These are phyloP conservation scores for Drosophila nannoptera DNA, from an alignment of 1,140 invertebrate species.

Conservation along the genomic window DNA sequence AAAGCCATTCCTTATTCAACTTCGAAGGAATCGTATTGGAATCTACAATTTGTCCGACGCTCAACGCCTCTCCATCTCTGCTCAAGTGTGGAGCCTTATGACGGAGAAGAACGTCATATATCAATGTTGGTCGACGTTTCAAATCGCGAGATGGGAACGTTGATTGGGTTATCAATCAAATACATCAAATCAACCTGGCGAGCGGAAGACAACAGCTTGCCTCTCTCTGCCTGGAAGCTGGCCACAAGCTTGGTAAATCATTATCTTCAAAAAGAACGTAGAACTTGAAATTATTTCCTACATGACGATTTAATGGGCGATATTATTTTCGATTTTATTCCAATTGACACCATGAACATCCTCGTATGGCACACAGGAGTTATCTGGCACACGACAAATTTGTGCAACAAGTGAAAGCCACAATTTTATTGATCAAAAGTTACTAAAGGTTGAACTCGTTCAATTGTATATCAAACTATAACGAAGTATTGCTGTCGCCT, in stretches of 20 bases:
- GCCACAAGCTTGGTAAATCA: background rate
- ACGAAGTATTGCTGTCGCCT: constrained; percentile 16
- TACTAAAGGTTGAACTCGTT: constrained; percentile 59
- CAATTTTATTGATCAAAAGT: constrained; percentile 66
- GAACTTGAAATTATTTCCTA: too few species aligned
- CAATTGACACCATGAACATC: too few species aligned
- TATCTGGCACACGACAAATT: background rate
- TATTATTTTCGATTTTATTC: background rate
- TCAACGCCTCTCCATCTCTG: too few species aligned
- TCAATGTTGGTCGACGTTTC: too few species aligned
- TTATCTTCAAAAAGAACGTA: too few species aligned
- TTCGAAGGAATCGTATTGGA: constrained; percentile 17
- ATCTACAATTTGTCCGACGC: too few species aligned
- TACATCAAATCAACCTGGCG: background rate
- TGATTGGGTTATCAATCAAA: constrained; percentile 17
- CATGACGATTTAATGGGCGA: too few species aligned
- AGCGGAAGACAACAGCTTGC: background rate
- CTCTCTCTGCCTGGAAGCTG: background rate
- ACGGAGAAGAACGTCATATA: too few species aligned
- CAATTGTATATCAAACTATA: constrained; percentile 36
- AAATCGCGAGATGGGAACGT: too few species aligned
- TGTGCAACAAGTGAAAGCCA: constrained; percentile 52
- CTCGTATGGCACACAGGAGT: background rate
- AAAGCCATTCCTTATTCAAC: too few species aligned
- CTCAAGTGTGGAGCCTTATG: too few species aligned